A percentile compares a stretch with the other conserved stretches of the same genome.
phyloP scores from a whole-genome alignment of 2,113 vertebrate genomes.

The Engraulis encrasicolus region DNA sequence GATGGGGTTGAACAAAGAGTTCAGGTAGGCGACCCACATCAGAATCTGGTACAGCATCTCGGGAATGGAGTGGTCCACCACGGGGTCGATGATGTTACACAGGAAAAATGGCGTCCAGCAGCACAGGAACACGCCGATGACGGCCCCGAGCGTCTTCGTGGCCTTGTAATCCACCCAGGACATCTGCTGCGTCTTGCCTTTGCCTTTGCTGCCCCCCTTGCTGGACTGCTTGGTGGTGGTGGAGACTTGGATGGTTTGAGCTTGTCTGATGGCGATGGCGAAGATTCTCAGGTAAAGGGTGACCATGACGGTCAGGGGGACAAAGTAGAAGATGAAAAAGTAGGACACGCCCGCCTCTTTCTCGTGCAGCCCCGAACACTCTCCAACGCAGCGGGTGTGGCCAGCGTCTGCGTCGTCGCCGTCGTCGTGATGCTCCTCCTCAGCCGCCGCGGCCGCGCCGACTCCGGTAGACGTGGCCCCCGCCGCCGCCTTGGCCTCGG shows the following conservation, averaged over 20 bases:
- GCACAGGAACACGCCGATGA: slow-evolving; percentile 78
- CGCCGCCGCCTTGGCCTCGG: too few species aligned
- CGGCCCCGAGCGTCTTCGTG: slow-evolving; percentile 75
- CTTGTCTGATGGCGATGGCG: slow-evolving; percentile 46
- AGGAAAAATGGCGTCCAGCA: slow-evolving; percentile 85
- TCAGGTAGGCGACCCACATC: slow-evolving; percentile 83
- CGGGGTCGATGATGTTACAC: slow-evolving; percentile 73
- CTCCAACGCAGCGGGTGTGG: slow-evolving; percentile 71
- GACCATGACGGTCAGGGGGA: slow-evolving; percentile 54
- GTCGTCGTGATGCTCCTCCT: too few species aligned
- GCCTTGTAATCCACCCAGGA: slow-evolving; percentile 76
- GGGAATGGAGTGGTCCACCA: slow-evolving; percentile 70
- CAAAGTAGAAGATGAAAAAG: slow-evolving; percentile 75
- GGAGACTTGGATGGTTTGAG: slow-evolving; percentile 55
- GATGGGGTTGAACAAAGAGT: slow-evolving; percentile 81
- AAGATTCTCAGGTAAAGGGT: slow-evolving; percentile 45
- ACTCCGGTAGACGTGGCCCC: too few species aligned
- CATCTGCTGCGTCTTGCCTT: slow-evolving; percentile 47
- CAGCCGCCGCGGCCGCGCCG: too few species aligned
- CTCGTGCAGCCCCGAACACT: slow-evolving; percentile 75
- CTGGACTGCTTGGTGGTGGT: slow-evolving; percentile 46
- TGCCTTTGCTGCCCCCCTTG: slow-evolving; percentile 34
- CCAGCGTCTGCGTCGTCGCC: too few species aligned
- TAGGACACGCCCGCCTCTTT: slow-evolving; percentile 72
- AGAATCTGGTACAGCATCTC: slow-evolving; percentile 69